Evolutionary conservation across 2,888 invertebrate genomes (phyloP), one percentile per base, ranked within the genome.

Genomic region (Cephus nigrinus): DNA sequence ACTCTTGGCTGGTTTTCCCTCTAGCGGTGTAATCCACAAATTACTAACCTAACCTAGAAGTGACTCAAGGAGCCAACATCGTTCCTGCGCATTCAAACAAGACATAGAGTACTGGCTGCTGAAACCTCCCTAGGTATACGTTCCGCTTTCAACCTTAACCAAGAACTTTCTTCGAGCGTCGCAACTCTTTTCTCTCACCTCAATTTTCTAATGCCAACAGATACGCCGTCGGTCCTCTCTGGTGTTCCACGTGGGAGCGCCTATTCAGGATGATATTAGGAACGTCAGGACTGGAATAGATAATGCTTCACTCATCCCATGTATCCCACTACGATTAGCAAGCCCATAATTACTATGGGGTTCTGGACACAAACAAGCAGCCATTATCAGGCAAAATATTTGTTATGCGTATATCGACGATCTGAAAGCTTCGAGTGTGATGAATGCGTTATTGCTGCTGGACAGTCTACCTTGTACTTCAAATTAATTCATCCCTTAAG

Each of bases 1-100:
- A 83, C 81, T 81, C 79, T 68, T 76, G 72, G 78, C 75, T 75
- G 73, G 73, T 77, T 77, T 76, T 68, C 69, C 74, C 75, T 71
- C 55, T 69, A 36, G 78, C 75, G 75, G 86, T 86, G 88, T 89
- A 89, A 89, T 88, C 86, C 88, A 84, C 87, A 89, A 89, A 89
- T 89, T 89, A 88, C 88, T 87, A 87, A 85, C 88, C 86, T 84
- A 85, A 83, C 84, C 84, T 84, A 79, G 79, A 84, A 76, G 84
- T 86, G 84, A 83, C 86, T 88, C 82, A 84, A 87, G 88, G 88
- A 87, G 84, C 87, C 83, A 85, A 82, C 86, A 86, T 87, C 84
- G 86, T 88, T 87, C 83, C 84, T 83, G 84, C 80, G 82, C 83
- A 86, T 87, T 87, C 86, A 86, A 86, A 86, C 83, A 80, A 85